Conservation (phyloP, 2,797 vertebrate genomes). For the Steatocranus sp. region DNA sequence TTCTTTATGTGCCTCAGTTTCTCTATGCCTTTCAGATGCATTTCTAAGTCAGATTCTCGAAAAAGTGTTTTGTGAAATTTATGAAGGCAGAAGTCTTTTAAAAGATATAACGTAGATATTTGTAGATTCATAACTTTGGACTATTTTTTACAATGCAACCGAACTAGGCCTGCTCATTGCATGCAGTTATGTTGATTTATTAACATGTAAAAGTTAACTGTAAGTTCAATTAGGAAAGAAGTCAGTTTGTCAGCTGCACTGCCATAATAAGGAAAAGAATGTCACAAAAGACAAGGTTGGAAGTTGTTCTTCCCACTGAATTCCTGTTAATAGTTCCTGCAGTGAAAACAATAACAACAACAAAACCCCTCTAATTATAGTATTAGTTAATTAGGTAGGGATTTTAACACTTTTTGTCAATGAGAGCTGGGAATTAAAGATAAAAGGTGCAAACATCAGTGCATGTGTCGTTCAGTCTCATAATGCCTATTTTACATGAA, state of each 20-base stretch:
- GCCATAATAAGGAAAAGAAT: neutral
- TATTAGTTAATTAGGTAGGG: neutral
- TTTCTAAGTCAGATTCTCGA: slow-evolving; percentile 3
- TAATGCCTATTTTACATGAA: neutral
- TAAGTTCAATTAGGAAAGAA: slow-evolving; percentile 7
- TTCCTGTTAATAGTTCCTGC: slow-evolving; percentile 22
- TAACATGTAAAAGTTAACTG: slow-evolving; percentile 6
- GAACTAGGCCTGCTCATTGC: neutral
- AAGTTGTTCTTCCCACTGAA: slow-evolving; percentile 15
- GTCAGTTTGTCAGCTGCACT: neutral
- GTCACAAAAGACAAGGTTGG: neutral
- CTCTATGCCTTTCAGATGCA: neutral
- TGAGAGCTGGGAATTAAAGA: slow-evolving; percentile 4
- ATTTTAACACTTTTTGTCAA: neutral
- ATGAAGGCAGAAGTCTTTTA: neutral
- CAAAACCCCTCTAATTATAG: slow-evolving; percentile 30
- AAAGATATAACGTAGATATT: neutral
- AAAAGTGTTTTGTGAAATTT: slow-evolving; percentile 12
- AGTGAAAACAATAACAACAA: neutral
- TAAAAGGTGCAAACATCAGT: neutral
- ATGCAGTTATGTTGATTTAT: slow-evolving; percentile 30
- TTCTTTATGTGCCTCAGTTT: slow-evolving; percentile 11
- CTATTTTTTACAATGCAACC: neutral
- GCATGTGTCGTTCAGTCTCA: neutral
- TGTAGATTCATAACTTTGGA: neutral